These are phyloP conservation scores for Drymonia ruficornis DNA, from an alignment of 2,888 invertebrate genomes.

Conservation along the genomic window DNA sequence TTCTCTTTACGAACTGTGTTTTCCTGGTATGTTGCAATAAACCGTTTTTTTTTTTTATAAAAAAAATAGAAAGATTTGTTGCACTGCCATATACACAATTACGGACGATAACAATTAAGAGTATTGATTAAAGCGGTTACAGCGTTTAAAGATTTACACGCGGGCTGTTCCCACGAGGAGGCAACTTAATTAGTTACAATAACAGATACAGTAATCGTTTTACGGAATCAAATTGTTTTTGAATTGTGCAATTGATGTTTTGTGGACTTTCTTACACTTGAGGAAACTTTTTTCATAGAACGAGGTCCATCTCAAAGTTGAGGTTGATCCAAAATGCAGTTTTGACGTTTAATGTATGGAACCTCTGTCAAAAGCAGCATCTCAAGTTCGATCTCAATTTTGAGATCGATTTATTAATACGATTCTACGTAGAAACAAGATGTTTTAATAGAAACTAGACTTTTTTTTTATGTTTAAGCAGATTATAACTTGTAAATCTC, in stretches of 20 bases:
- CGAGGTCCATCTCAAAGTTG: too few species aligned
- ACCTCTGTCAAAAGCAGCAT: too few species aligned
- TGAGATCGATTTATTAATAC: too few species aligned
- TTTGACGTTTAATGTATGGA: too few species aligned
- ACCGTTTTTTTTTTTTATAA: background rate
- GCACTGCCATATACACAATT: conserved; percentile 15
- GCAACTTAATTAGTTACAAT: conserved; percentile 8
- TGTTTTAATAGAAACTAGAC: too few species aligned
- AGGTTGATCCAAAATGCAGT: too few species aligned
- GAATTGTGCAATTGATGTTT: background rate
- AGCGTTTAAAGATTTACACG: conserved; percentile 24
- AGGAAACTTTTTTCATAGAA: background rate
- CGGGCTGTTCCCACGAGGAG: conserved; percentile 19
- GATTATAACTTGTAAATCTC: too few species aligned
- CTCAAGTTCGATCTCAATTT: too few species aligned
- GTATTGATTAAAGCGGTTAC: conserved; percentile 9
- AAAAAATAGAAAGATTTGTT: conserved; percentile 4
- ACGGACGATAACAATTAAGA: conserved; percentile 14
- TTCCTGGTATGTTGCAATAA: background rate
- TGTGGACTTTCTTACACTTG: background rate
- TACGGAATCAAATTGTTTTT: background rate
- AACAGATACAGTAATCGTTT: conserved; percentile 1
- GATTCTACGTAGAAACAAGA: too few species aligned
- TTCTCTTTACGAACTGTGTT: background rate
- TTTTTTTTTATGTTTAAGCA: too few species aligned